A percentile compares a stretch with the other conserved stretches of the same genome.
These are phyloP conservation scores for Brenthis hecate DNA, from an alignment of 2,888 invertebrate genomes.

Conservation along the genomic window DNA sequence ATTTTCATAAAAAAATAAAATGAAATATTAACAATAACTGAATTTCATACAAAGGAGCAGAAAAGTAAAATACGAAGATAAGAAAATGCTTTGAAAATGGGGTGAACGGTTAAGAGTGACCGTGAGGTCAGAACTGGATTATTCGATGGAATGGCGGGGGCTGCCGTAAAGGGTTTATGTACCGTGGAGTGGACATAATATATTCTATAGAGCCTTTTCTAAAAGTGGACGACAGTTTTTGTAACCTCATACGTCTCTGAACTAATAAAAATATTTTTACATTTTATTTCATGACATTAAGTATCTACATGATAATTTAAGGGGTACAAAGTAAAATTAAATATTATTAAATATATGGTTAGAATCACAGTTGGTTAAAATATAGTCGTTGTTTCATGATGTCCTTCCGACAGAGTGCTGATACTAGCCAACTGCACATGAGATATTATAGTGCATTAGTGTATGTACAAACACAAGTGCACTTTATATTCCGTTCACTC, in stretches of 20 bases:
- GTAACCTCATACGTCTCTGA: not conserved
- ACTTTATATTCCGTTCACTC: too few relatives aligned
- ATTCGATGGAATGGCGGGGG: slow-evolving; percentile 9
- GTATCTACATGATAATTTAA: too few relatives aligned
- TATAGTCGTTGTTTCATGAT: too few relatives aligned
- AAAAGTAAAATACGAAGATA: slow-evolving; percentile 2
- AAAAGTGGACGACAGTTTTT: slow-evolving; percentile 6
- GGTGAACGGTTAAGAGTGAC: slow-evolving; percentile 16
- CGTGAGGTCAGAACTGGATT: slow-evolving; percentile 10
- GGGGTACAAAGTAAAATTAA: too few relatives aligned
- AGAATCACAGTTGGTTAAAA: too few relatives aligned
- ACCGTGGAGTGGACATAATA: slow-evolving; percentile 11
- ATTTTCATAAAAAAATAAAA: too few relatives aligned
- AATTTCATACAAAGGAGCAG: not conserved
- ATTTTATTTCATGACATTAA: too few relatives aligned
- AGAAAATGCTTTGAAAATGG: slow-evolving; percentile 6
- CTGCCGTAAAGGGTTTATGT: slow-evolving; percentile 17
- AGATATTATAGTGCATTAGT: too few relatives aligned
- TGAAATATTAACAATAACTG: not conserved
- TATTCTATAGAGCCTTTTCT: slow-evolving; percentile 3
- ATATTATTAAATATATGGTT: too few relatives aligned
- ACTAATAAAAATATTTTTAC: not conserved
- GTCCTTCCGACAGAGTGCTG: too few relatives aligned
- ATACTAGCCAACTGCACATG: too few relatives aligned
- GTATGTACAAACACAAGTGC: too few relatives aligned